Evolutionary conservation across 1,140 invertebrate genomes (phyloP), one percentile per base, ranked within the genome.

Genomic region (Hyles euphorbiae): DNA sequence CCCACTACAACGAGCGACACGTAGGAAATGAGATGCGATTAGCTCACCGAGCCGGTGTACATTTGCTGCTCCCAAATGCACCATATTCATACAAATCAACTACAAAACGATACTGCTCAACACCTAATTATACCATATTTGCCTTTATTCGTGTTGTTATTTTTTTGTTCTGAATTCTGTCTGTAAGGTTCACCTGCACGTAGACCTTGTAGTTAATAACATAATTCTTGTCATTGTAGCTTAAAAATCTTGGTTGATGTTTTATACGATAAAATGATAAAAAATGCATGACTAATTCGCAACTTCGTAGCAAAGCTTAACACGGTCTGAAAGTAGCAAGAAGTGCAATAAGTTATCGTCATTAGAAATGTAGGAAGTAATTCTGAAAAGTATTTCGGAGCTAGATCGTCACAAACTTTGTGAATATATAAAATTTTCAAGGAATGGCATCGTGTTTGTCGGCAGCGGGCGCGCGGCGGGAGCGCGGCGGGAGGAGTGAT

Each of bases 11-110:
- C 68, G 63, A 67, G 67, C 72, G 76, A 83, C 76, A 74, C 56
- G 70, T 66, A 67, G 80, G 78, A 79, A 83, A 81, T 79, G 71
- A 76, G 74, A 75, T 74, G 70, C 70, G 72, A 83, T 77, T 78
- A 76, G 68, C 73, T 74, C 63, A 68, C 63, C 63, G 57, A 63
- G 59, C 53, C 60, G 50, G 49, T 36, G 55, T 57, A 61, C 56
- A 62, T 61, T 56, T 56, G 11, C 48, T 61, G 53, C 55, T 53
- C 56, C 63, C 48, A 53, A 52, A 46, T 52, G 34, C 9, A 57
- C 5, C 5, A 48, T 22, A n/a, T 11, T n/a, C 46, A 48, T 48
- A 48, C 46, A 48, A 48, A 48, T 48, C n/a, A 22, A 11, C 46
- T 5, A 40, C 36, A 40, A 40, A 40, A 40, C 36, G 36, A 40